These are phyloP conservation scores for Scrobipalpa costella DNA, from an alignment of 2,888 invertebrate species.

Conservation along the genomic window DNA sequence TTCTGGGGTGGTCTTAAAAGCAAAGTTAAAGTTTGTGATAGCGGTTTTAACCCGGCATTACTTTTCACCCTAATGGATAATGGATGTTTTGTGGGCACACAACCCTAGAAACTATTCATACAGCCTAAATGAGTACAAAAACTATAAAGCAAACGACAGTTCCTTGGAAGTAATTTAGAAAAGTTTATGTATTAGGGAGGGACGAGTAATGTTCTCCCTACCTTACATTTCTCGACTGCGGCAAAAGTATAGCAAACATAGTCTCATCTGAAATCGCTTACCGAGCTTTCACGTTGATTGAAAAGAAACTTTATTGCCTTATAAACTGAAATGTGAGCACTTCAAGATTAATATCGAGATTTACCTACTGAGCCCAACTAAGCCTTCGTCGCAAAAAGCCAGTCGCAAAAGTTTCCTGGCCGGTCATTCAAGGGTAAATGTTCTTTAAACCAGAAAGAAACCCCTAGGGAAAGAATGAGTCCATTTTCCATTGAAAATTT, in stretches of 20 bases:
- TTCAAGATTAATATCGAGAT: constrained; percentile 33
- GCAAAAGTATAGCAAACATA: constrained; percentile 7
- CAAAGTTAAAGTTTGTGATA: constrained; percentile 50
- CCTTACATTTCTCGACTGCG: constrained; percentile 17
- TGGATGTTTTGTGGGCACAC: constrained; percentile 29
- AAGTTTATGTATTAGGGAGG: constrained; percentile 10
- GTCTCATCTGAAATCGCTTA: constrained; percentile 20
- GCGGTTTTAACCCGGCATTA: constrained; percentile 30
- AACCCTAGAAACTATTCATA: constrained; percentile 7
- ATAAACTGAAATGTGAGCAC: constrained; percentile 28
- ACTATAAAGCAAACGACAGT: constrained; percentile 21
- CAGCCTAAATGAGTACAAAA: constrained; percentile 17
- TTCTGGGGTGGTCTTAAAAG: constrained; percentile 52
- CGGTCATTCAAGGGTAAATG: constrained; percentile 47
- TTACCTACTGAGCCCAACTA: constrained; percentile 39
- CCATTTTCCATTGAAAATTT: constrained; percentile 45
- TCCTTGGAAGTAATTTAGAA: constrained; percentile 17
- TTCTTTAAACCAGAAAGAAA: constrained; percentile 48
- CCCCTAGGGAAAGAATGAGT: constrained; percentile 49
- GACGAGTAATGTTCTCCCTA: constrained; percentile 12
- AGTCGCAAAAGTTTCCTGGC: constrained; percentile 44
- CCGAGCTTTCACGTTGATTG: constrained; percentile 25
- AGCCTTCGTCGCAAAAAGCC: constrained; percentile 46
- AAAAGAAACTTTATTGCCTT: constrained; percentile 22
- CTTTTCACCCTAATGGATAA: constrained; percentile 36